Conservation (phyloP, 2,797 vertebrate species). For the Sebastolobus altivelis region DNA sequence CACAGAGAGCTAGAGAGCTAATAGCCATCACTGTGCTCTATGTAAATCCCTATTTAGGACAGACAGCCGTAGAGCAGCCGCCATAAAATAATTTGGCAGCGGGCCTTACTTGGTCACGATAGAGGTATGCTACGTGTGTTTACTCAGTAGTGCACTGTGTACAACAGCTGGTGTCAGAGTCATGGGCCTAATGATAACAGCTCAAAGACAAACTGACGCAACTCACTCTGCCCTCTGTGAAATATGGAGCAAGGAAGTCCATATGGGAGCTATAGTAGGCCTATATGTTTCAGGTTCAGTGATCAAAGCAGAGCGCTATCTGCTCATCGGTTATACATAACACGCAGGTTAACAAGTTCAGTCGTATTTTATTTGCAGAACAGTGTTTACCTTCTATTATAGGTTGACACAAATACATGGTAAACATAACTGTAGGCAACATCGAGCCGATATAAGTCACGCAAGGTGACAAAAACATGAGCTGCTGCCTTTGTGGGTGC, state of each 20-base stretch:
- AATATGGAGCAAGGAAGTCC: constrained; percentile 45
- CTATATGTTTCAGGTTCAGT: constrained; percentile 7
- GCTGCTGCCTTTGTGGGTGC: background rate
- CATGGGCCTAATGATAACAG: constrained; percentile 73
- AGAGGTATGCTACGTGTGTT: constrained; percentile 76
- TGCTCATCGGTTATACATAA: background rate
- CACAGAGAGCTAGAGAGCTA: constrained; percentile 30
- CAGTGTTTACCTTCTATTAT: background rate
- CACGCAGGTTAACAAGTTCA: background rate
- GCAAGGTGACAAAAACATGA: constrained; percentile 33
- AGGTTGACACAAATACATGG: background rate
- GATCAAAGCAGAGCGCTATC: background rate
- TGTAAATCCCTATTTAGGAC: constrained; percentile 77
- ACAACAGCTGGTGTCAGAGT: constrained; percentile 78
- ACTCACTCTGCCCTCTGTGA: constrained; percentile 50
- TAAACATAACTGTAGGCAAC: constrained; percentile 8
- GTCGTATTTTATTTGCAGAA: constrained; percentile 17
- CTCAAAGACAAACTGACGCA: constrained; percentile 75
- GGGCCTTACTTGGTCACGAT: constrained; percentile 77
- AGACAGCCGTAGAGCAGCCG: constrained; percentile 46
- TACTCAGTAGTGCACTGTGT: constrained; percentile 75
- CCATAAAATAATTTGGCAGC: constrained; percentile 78
- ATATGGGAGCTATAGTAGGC: constrained; percentile 35
- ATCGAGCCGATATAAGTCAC: constrained; percentile 29
- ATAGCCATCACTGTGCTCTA: constrained; percentile 55